A percentile compares a stretch with the other conserved stretches of the same genome.
phyloP scores from a whole-genome alignment of 2,113 vertebrate genomes.

The Synchiropus splendidus region DNA sequence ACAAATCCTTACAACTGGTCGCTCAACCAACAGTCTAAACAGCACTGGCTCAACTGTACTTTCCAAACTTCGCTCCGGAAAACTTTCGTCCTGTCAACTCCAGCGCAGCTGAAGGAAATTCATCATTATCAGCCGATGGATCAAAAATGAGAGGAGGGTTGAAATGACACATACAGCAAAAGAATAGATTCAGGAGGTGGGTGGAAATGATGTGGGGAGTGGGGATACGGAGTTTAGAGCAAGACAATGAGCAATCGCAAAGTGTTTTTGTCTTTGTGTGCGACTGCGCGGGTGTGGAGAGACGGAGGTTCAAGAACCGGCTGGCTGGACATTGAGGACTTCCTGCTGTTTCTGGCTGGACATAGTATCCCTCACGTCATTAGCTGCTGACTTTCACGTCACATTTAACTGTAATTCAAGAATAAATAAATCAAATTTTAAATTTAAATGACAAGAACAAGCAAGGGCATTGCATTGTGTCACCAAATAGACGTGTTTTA shows the following conservation, averaged over 20 bases:
- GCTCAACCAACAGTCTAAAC: not conserved
- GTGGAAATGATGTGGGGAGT: slow-evolving; percentile 50
- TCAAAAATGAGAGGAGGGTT: slow-evolving; percentile 52
- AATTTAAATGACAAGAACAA: too few relatives aligned
- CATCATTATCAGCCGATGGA: slow-evolving; percentile 61
- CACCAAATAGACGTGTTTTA: too few relatives aligned
- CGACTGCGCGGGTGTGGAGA: slow-evolving; percentile 8
- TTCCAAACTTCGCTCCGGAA: slow-evolving; percentile 54
- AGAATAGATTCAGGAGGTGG: slow-evolving; percentile 50
- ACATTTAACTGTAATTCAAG: too few relatives aligned
- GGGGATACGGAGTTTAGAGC: slow-evolving; percentile 43
- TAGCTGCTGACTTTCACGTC: too few relatives aligned
- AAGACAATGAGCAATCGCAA: slow-evolving; percentile 46
- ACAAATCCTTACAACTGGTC: too few relatives aligned
- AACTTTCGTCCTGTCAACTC: slow-evolving; percentile 54
- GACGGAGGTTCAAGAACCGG: not conserved
- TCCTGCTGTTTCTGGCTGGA: too few relatives aligned
- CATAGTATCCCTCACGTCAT: too few relatives aligned
- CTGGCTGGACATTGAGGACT: slow-evolving; percentile 42
- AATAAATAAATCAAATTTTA: too few relatives aligned
- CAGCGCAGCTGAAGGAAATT: slow-evolving; percentile 49
- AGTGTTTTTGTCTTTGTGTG: slow-evolving; percentile 26
- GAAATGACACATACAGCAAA: slow-evolving; percentile 60
- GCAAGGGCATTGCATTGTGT: too few relatives aligned
- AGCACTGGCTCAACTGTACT: slow-evolving; percentile 3